Base-by-base conservation (phyloP, 2,888 invertebrate genomes). In the Hartigia nigra region DNA sequence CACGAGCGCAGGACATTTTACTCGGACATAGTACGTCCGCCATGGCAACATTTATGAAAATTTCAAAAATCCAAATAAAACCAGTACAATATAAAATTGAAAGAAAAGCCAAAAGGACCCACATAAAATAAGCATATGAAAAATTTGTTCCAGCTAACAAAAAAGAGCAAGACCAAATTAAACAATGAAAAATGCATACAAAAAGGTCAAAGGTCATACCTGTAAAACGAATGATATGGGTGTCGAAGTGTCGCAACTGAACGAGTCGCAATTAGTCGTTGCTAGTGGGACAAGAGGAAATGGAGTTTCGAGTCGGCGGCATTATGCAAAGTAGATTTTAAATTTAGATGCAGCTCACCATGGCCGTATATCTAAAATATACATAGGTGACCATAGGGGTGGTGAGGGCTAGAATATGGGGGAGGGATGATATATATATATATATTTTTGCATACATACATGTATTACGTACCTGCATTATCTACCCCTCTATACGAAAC, bases 241-340 rank as follows among this genome's bases (percentile, higher is more conserved):
- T 90, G 90, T 90, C 88, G 89, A 90, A 89, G 87, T 87, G 87
- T 87, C 85, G 84, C 83, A 84, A 84, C 87, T 85, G 87, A 89
- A 88, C 87, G 87, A 87, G 87, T 87, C 87, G 87, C 90, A 91
- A 91, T 91, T 91, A 91, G 89, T 85, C 86, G 87, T 82, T 83
- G 81, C 85, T 85, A 87, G 82, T 83, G 84, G 86, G 84, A 80
- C 84, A 84, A 80, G 84, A 83, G 84, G 86, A 84, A 79, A 84
- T 84, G 80, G 84, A 76, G 79, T 83, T 82, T 81, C 82, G 72
- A 69, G 77, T 85, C 86, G 82, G 82, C 85, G 86, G 86, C 86
- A 91, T 91, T 91, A 91, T 91, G 91, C 90, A 91, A 91, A 91
- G 86, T 84, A 89, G 89, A 91, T 91, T 91, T 91, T 90, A 90